Evolutionary conservation across 2,113 vertebrate species (phyloP).

Genomic region (Hemibagrus wyckioides): DNA sequence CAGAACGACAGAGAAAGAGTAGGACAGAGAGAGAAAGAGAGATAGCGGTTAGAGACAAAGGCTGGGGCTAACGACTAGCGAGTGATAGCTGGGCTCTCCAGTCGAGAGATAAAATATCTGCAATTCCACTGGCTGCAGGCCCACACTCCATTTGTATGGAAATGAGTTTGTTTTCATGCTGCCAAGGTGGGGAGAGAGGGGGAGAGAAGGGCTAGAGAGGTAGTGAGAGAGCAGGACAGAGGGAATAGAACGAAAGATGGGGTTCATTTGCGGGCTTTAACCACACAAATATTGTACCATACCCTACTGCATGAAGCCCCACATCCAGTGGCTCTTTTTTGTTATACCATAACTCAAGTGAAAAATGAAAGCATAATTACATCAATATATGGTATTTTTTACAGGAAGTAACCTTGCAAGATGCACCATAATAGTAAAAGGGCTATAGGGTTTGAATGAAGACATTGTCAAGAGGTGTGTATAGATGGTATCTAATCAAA

Average conservation of each 20-base stretch:
- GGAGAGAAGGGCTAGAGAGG: constrained; percentile 40
- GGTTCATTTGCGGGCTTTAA: not conserved
- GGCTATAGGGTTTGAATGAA: not conserved
- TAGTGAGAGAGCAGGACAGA: not conserved
- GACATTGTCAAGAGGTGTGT: not conserved
- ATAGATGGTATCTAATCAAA: not conserved
- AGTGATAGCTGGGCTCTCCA: constrained; percentile 68
- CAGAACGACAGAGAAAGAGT: constrained; percentile 39
- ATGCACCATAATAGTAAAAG: not conserved
- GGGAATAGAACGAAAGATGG: constrained; percentile 22
- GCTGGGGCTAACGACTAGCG: constrained; percentile 45
- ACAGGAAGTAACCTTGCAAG: not conserved
- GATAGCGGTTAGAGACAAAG: constrained; percentile 49
- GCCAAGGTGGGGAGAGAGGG: constrained; percentile 40
- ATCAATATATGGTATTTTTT: not conserved
- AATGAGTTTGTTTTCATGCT: constrained; percentile 76
- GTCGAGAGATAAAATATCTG: constrained; percentile 78
- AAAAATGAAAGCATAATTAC: no score
- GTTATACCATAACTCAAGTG: not conserved
- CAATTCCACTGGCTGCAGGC: constrained; percentile 75
- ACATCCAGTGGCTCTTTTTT: not conserved
- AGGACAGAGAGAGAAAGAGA: constrained; percentile 52
- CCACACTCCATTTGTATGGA: constrained; percentile 82
- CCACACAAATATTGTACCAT: not conserved
- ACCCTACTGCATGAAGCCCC: not conserved